These are phyloP conservation scores for Catharus fuscescens DNA, from an alignment of 2,113 vertebrate genomes.

Conservation along the genomic window DNA sequence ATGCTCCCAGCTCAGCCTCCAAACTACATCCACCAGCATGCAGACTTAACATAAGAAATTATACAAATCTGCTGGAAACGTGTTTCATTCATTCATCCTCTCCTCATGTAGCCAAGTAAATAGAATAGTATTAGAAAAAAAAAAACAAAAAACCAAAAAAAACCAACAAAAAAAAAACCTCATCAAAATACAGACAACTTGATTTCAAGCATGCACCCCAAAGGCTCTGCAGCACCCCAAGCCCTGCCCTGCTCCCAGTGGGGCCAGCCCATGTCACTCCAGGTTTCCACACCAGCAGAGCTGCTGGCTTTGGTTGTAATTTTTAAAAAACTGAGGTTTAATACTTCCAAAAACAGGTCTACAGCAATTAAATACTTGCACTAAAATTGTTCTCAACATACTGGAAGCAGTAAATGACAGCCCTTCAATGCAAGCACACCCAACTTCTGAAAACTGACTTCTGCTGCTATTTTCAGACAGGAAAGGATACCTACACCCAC, in stretches of 20 bases:
- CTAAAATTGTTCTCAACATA: constrained; percentile 34
- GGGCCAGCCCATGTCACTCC: not conserved
- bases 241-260: not conserved
- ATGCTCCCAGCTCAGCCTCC: not conserved
- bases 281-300: not conserved
- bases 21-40: not conserved
- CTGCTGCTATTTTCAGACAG: constrained; percentile 40
- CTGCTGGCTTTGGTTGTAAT: not conserved
- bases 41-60: not conserved
- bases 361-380: constrained; percentile 50
- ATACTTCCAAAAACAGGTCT: constrained; percentile 55
- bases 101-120: not conserved
- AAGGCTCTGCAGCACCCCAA: not conserved
- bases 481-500: constrained; percentile 46
- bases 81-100: not conserved
- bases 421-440: not conserved
- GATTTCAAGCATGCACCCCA: fast-evolving
- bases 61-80: not conserved
- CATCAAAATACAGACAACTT: not conserved
- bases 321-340: constrained; percentile 57
- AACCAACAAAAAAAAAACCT: not conserved
- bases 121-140: not conserved
- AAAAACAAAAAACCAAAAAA: not conserved
- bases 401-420: constrained; percentile 38
- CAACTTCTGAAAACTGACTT: constrained; percentile 33